These are phyloP conservation scores for Pachyrhynchus sulphureomaculatus DNA, from an alignment of 1,140 invertebrate genomes.

Conservation along the genomic window DNA sequence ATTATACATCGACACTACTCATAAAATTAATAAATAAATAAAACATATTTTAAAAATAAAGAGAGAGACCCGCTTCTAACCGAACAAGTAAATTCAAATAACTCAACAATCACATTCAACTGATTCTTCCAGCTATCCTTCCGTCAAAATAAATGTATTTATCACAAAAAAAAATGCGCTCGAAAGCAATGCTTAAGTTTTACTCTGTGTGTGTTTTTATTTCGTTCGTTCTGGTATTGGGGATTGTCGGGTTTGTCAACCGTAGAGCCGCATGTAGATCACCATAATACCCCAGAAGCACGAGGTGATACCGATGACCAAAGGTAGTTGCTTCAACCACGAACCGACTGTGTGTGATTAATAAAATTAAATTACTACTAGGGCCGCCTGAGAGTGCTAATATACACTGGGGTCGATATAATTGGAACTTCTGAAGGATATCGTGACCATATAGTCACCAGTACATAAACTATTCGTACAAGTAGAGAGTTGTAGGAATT, in stretches of 20 bases:
- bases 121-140: not conserved
- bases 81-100: too few species aligned
- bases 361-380: conserved; percentile 47
- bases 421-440: not conserved
- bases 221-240: conserved; percentile 5
- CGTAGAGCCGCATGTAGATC: conserved; percentile 52
- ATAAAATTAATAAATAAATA: too few species aligned
- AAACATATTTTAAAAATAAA: too few species aligned
- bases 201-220: too few species aligned
- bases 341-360: conserved; percentile 48
- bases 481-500: too few species aligned
- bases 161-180: conserved; percentile 21
- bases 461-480: too few species aligned
- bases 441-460: too few species aligned
- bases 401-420: conserved; percentile 40
- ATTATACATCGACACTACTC: too few species aligned
- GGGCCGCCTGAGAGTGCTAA: conserved; percentile 50
- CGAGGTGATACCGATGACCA: conserved; percentile 66
- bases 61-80: too few species aligned
- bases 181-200: conserved; percentile 28
- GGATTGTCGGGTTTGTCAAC: conserved; percentile 40
- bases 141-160: not conserved
- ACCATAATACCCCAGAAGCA: conserved; percentile 74
- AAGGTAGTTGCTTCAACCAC: conserved; percentile 58
- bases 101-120: too few species aligned